These are phyloP conservation scores for Zalophus californianus DNA, from an alignment of 2,797 vertebrate species.

Conservation along the genomic window DNA sequence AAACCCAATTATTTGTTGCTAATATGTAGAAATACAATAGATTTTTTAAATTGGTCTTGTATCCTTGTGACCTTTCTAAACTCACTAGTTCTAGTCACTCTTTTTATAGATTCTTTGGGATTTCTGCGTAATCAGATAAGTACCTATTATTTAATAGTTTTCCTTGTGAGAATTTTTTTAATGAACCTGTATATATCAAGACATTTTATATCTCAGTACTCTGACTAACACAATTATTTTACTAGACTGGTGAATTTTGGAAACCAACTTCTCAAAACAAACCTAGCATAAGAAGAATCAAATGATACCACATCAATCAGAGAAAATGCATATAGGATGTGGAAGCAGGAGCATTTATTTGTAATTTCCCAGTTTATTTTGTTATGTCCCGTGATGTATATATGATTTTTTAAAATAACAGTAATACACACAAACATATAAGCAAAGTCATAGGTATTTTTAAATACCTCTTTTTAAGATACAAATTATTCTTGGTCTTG, in stretches of 20 bases:
- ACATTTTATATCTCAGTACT: conserved; percentile 15
- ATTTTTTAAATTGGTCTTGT: not conserved
- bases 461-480: conserved; percentile 30
- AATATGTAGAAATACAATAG: not conserved
- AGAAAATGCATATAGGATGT: not conserved
- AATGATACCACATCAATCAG: not conserved
- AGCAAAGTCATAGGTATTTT: not conserved
- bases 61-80: not conserved
- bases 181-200: not conserved
- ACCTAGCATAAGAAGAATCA: not conserved
- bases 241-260: not conserved
- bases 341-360: not conserved
- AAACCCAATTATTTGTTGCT: not conserved
- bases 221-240: not conserved
- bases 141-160: not conserved
- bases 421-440: not conserved
- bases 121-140: not conserved
- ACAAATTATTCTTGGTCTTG: not conserved
- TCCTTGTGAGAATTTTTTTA: not conserved
- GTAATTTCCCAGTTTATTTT: not conserved
- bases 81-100: not conserved
- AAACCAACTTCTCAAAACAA: not conserved
- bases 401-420: not conserved
- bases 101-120: not conserved
- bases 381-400: not conserved